These are phyloP conservation scores for Leptopilina drosophilae DNA, from an alignment of 2,888 invertebrate genomes.

Conservation along the genomic window DNA sequence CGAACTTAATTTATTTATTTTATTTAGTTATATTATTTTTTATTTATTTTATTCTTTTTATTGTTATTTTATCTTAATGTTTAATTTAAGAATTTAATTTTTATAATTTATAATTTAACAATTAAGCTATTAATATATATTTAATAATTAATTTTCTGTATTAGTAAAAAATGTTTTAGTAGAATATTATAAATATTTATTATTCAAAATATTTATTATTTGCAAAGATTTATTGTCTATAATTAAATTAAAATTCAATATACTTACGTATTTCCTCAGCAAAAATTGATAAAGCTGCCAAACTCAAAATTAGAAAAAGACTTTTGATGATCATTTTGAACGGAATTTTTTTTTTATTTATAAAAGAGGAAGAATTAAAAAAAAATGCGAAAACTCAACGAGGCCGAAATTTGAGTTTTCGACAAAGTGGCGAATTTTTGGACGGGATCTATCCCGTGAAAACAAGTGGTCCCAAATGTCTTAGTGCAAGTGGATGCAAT, in stretches of 20 bases:
- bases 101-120: too few relatives aligned
- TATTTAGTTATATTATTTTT: too few relatives aligned
- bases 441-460: conserved; percentile 35
- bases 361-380: background rate
- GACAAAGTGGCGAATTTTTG: background rate
- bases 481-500: conserved; percentile 67
- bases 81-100: too few relatives aligned
- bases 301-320: conserved; percentile 47
- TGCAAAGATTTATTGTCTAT: too few relatives aligned
- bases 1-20: too few relatives aligned
- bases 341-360: background rate
- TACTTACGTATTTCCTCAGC: conserved; percentile 69
- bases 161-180: too few relatives aligned
- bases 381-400: conserved; percentile 4
- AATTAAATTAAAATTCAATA: background rate
- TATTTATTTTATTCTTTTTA: too few relatives aligned
- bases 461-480: conserved; percentile 62
- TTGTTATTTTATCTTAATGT: too few relatives aligned
- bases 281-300: conserved; percentile 30
- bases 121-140: too few relatives aligned
- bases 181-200: too few relatives aligned
- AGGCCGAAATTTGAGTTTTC: conserved; percentile 12
- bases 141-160: too few relatives aligned
- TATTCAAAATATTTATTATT: too few relatives aligned
- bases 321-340: conserved; percentile 42